Percentiles rank a stretch among this genome's conserved stretches.
These are phyloP conservation scores for Trichonephila clavipes DNA, from an alignment of 1,140 invertebrate species.

Conservation along the genomic window DNA sequence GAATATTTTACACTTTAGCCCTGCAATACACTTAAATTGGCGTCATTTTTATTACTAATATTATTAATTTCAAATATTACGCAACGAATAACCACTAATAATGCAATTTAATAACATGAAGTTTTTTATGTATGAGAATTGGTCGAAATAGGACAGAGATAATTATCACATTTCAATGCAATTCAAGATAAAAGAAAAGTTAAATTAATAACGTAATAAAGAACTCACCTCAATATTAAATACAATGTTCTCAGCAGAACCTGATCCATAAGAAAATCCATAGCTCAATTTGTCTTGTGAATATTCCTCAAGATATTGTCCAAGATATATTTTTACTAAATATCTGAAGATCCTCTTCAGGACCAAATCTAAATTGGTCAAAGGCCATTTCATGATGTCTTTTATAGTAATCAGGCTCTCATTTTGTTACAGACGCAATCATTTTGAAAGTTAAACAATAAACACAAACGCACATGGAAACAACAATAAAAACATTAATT, in stretches of 20 bases:
- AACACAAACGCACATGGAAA: slow-evolving; percentile 12
- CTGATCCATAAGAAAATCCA: slow-evolving; percentile 13
- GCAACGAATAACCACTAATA: no score
- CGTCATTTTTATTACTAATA: no score
- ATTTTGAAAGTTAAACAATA: slow-evolving; percentile 7
- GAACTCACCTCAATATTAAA: slow-evolving; percentile 24
- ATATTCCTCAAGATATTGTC: slow-evolving; percentile 46
- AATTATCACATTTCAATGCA: no score
- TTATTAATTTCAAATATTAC: no score
- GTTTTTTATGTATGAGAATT: no score
- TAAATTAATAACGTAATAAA: not conserved
- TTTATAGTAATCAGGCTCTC: not conserved
- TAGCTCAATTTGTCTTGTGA: slow-evolving; percentile 42
- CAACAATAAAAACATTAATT: not conserved
- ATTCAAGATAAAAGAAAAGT: no score
- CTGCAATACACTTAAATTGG: no score
- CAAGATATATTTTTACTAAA: slow-evolving; percentile 52
- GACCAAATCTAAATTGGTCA: not conserved
- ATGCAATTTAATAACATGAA: no score
- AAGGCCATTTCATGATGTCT: slow-evolving; percentile 28
- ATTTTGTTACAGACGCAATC: not conserved
- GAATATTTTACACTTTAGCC: no score
- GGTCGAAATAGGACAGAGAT: no score
- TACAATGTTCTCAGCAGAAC: slow-evolving; percentile 40
- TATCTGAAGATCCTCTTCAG: slow-evolving; percentile 26